A percentile compares a stretch with the other conserved stretches of the same genome.
Evolutionary conservation across 2,113 vertebrate genomes (phyloP).

Genomic region (Myotis davidii): DNA sequence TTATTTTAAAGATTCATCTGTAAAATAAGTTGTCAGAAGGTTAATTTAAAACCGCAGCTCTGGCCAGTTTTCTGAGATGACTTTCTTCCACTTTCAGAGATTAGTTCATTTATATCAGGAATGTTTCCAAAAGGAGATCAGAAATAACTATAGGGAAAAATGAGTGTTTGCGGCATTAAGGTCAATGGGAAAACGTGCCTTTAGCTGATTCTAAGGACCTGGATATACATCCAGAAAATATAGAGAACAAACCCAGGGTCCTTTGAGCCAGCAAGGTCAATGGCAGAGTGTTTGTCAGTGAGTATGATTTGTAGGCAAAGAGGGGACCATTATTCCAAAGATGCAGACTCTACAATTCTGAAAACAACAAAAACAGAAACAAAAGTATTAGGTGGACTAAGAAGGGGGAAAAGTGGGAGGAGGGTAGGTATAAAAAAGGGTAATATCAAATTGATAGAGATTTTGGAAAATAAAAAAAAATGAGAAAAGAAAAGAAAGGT

Average conservation of each 20-base stretch:
- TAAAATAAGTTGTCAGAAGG: conserved; percentile 49
- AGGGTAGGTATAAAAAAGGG: background rate
- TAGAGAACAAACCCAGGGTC: background rate
- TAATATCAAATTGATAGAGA: background rate
- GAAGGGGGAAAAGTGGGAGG: background rate
- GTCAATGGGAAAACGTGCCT: background rate
- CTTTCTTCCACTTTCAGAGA: background rate
- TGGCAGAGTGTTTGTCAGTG: too few species aligned
- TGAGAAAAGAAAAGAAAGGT: background rate
- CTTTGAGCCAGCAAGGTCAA: background rate
- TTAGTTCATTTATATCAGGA: background rate
- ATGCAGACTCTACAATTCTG: background rate
- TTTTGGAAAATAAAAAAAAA: conserved; percentile 15
- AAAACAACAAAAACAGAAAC: background rate
- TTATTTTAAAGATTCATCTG: conserved; percentile 39
- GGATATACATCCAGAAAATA: background rate
- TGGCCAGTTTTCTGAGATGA: background rate
- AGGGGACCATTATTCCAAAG: background rate
- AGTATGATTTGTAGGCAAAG: background rate
- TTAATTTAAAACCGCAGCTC: conserved; percentile 25
- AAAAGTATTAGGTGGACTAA: background rate
- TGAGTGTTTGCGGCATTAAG: background rate
- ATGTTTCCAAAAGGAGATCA: background rate
- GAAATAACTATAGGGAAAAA: background rate
- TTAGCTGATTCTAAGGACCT: background rate